Percentiles rank a stretch among this genome's conserved stretches.
Conservation (phyloP, 1,140 invertebrate species). For the Leptinotarsa texana region DNA sequence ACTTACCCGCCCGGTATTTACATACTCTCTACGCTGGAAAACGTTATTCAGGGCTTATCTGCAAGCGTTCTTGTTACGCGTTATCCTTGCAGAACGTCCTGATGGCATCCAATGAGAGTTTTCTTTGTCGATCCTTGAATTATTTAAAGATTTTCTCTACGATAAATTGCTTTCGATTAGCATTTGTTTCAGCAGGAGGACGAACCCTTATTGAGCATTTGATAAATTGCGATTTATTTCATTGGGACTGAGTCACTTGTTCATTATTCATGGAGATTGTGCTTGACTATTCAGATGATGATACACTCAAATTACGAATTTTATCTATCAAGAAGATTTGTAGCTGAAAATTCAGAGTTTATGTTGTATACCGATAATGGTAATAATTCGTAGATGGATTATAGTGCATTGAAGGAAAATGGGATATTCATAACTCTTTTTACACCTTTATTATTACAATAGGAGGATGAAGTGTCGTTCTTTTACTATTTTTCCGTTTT, state of each 20-base stretch:
- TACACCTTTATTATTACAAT: no score
- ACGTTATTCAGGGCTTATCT: slow-evolving; percentile 43
- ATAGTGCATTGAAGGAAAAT: no score
- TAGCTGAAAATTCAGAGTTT: no score
- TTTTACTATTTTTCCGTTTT: no score
- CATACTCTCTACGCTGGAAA: slow-evolving; percentile 41
- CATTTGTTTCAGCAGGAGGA: slow-evolving; percentile 23
- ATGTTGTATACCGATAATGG: no score
- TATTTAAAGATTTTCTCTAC: slow-evolving; percentile 46
- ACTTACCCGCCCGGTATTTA: slow-evolving; percentile 51
- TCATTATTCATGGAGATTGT: no score
- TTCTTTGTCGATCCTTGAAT: slow-evolving; percentile 39
- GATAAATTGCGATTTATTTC: slow-evolving; percentile 14
- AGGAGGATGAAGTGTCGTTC: no score
- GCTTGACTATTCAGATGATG: no score
- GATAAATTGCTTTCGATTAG: slow-evolving; percentile 39
- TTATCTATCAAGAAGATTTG: no score
- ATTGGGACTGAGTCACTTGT: neutral
- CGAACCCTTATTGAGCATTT: slow-evolving; percentile 1
- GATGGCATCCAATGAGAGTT: slow-evolving; percentile 35
- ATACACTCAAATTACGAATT: no score
- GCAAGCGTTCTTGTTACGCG: slow-evolving; percentile 23
- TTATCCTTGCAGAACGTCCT: slow-evolving; percentile 33
- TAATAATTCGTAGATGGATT: no score
- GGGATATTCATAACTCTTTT: no score